A percentile compares a stretch with the other conserved stretches of the same genome.
These are phyloP conservation scores for Pyrgus malvae DNA, from an alignment of 2,888 invertebrate species.

Conservation along the genomic window DNA sequence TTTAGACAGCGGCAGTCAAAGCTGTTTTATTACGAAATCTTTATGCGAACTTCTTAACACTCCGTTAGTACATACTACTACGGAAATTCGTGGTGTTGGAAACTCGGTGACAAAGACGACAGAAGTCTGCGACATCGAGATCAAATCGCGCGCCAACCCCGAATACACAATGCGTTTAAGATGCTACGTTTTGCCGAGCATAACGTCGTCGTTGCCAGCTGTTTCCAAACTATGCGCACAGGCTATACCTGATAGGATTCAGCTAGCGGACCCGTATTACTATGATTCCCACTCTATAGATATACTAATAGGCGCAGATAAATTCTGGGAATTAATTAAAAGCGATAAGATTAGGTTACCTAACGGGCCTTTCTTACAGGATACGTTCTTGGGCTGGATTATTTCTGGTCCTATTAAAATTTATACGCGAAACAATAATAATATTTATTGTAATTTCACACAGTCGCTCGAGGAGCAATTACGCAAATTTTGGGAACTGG, in stretches of 20 bases:
- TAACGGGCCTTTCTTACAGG: constrained; percentile 33
- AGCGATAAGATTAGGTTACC: constrained; percentile 28
- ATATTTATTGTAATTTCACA: constrained; percentile 30
- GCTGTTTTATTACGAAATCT: background rate
- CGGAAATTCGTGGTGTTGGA: background rate
- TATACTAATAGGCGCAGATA: constrained; percentile 31
- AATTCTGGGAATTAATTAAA: constrained; percentile 33
- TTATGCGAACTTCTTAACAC: background rate
- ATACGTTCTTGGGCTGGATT: constrained; percentile 36
- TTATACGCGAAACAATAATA: background rate
- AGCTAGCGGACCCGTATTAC: background rate
- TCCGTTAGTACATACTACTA: background rate
- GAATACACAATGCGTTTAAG: background rate
- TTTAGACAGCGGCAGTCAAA: constrained; percentile 36
- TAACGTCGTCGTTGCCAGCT: background rate
- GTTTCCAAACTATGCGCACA: background rate
- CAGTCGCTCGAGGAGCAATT: background rate
- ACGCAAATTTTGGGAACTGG: background rate
- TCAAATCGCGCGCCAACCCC: background rate
- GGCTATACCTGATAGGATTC: background rate
- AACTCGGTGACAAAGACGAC: background rate
- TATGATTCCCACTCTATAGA: background rate
- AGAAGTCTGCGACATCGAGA: background rate
- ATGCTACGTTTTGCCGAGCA: background rate
- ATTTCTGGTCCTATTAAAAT: constrained; percentile 32